Evolutionary conservation across 2,113 vertebrate species (phyloP).

Genomic region (Irena cyanogastra): DNA sequence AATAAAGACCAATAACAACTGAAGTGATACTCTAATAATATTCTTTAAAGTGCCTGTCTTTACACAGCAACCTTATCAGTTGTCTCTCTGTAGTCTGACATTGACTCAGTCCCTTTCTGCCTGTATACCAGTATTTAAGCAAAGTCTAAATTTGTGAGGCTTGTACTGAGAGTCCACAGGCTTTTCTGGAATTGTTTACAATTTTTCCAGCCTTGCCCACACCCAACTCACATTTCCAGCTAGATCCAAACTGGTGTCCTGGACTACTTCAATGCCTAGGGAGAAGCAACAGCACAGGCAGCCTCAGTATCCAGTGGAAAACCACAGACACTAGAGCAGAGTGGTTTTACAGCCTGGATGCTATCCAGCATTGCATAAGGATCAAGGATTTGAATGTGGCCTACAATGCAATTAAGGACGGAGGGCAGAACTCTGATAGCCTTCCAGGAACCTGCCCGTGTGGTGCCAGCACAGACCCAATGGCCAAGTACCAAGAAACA

Average conservation of each 20-base stretch:
- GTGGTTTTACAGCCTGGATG: neutral
- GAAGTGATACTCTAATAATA: neutral
- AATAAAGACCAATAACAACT: neutral
- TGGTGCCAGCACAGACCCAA: neutral
- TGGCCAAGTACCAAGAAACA: neutral
- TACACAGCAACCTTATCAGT: neutral
- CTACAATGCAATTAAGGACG: neutral
- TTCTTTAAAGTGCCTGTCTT: neutral
- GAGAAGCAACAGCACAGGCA: neutral
- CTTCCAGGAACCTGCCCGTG: neutral
- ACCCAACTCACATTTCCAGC: neutral
- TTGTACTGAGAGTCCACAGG: neutral
- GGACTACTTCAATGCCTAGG: neutral
- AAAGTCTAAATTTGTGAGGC: neutral
- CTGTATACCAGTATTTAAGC: neutral
- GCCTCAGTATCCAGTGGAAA: neutral
- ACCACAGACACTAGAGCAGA: neutral
- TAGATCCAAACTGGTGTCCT: neutral
- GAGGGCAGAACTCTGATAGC: neutral
- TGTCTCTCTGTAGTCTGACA: neutral
- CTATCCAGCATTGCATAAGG: neutral
- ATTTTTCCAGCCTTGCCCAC: neutral
- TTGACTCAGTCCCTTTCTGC: neutral
- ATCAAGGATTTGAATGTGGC: neutral
- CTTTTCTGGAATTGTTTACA: neutral